Percentiles rank a stretch among this genome's conserved stretches.
phyloP scores from a whole-genome alignment of 2,888 invertebrate species.

The Mythimna ferrago region DNA sequence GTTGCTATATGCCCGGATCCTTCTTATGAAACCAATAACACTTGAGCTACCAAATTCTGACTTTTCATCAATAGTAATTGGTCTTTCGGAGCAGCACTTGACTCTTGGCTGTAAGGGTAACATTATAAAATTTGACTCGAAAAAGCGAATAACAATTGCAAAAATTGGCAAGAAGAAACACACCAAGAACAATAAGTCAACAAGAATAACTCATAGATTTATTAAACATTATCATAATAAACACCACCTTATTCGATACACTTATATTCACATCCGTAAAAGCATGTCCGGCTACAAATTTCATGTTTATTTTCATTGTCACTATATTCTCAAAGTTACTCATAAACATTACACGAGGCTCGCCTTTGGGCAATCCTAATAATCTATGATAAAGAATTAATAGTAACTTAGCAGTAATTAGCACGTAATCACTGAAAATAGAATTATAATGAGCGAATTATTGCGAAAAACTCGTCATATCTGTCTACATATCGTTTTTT shows the following conservation, averaged over 20 bases:
- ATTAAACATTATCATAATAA: slow-evolving; percentile 9
- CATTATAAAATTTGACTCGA: background rate
- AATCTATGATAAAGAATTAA: slow-evolving; percentile 18
- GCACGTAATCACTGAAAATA: slow-evolving; percentile 7
- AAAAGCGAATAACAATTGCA: background rate
- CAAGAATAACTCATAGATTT: background rate
- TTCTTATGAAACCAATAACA: slow-evolving; percentile 21
- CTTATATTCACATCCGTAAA: slow-evolving; percentile 10
- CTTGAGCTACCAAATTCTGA: background rate
- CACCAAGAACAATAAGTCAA: background rate
- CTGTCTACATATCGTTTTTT: slow-evolving; percentile 4
- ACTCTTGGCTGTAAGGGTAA: background rate
- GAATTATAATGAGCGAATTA: slow-evolving; percentile 13
- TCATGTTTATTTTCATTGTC: background rate
- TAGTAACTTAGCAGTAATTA: slow-evolving; percentile 21
- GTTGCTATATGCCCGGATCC: slow-evolving; percentile 22
- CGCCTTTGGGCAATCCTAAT: background rate
- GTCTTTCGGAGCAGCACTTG: background rate
- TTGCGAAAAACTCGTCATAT: slow-evolving; percentile 8
- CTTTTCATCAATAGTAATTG: background rate
- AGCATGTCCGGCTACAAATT: slow-evolving; percentile 19
- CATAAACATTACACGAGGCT: slow-evolving; percentile 2
- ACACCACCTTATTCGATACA: slow-evolving; percentile 2
- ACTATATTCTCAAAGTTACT: background rate
- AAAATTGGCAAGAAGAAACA: background rate